Conservation (phyloP, 2,113 vertebrate species). For the Salminus brasiliensis region DNA sequence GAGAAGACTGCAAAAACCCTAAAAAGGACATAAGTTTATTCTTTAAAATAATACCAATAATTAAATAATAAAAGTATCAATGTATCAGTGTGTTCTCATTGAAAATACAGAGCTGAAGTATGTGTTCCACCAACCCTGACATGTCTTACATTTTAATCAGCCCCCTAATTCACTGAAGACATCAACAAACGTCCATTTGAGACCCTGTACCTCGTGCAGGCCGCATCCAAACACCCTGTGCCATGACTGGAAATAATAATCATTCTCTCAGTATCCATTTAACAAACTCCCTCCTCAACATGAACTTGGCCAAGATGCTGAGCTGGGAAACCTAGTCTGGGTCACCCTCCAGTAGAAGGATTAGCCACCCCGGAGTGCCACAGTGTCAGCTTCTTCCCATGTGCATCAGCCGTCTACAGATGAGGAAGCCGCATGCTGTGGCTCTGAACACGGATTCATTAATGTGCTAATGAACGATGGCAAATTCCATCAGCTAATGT, state of each 20-base stretch:
- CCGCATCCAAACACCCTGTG: background rate
- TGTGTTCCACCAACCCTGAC: background rate
- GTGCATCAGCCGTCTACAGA: background rate
- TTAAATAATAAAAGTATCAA: no score
- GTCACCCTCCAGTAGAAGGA: background rate
- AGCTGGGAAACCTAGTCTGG: slow-evolving; percentile 8
- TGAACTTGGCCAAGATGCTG: background rate
- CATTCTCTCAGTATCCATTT: background rate
- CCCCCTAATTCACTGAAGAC: background rate
- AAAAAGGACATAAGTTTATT: no score
- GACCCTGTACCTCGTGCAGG: background rate
- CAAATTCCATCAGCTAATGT: slow-evolving; percentile 46
- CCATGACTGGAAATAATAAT: slow-evolving; percentile 4
- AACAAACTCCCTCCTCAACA: background rate
- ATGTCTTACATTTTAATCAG: background rate
- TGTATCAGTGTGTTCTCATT: no score
- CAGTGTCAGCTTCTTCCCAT: background rate
- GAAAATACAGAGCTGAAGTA: no score
- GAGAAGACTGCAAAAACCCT: background rate
- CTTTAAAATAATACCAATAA: no score
- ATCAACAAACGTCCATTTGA: background rate
- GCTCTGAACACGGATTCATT: slow-evolving; percentile 20
- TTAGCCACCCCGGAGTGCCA: slow-evolving; percentile 24
- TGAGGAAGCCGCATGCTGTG: background rate
- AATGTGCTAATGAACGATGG: slow-evolving; percentile 37